Conservation (phyloP, 2,797 vertebrate species). For the Myotis planiceps region DNA sequence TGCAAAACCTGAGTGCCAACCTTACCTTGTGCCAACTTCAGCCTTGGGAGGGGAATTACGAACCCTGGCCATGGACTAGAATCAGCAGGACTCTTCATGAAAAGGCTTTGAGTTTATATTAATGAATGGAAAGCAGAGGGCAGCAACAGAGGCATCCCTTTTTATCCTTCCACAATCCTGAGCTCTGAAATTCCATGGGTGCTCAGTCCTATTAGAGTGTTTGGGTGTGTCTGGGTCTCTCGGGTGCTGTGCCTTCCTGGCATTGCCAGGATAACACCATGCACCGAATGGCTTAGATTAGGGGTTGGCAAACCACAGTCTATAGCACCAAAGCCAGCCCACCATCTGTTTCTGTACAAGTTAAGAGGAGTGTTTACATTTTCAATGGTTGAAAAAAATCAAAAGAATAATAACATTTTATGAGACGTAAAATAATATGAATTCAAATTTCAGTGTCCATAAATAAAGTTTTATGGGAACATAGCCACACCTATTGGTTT, state of each 20-base stretch:
- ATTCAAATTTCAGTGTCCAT: neutral
- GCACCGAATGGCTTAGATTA: neutral
- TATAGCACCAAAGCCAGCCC: neutral
- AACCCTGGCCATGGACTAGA: neutral
- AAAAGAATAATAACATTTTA: neutral
- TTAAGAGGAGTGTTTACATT: neutral
- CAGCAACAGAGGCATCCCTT: neutral
- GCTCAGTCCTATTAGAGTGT: neutral
- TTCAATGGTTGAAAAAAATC: neutral
- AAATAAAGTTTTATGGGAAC: neutral
- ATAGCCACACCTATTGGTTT: neutral
- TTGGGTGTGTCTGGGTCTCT: neutral
- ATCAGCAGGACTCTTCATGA: neutral
- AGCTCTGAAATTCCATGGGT: neutral
- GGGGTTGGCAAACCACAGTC: neutral
- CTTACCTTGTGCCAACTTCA: neutral
- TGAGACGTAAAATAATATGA: neutral
- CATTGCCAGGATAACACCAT: neutral
- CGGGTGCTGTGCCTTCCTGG: neutral
- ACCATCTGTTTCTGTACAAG: neutral
- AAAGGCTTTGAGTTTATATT: neutral
- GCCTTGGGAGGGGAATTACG: neutral
- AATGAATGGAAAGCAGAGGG: neutral
- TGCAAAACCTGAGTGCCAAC: no score
- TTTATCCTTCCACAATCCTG: neutral